These are phyloP conservation scores for Eleginops maclovinus DNA, from an alignment of 2,113 vertebrate genomes.

Conservation along the genomic window DNA sequence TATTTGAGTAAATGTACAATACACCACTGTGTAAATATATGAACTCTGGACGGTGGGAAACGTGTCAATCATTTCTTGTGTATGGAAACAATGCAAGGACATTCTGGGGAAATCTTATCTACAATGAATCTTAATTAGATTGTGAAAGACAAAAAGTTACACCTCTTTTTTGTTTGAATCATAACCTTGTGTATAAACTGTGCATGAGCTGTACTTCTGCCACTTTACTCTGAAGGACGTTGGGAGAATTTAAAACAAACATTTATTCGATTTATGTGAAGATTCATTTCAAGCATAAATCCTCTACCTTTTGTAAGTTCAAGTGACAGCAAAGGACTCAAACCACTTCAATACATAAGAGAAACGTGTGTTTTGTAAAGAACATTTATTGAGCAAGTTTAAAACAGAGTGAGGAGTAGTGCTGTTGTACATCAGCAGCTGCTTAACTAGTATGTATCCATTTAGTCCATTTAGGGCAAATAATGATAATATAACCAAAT, in stretches of 20 bases:
- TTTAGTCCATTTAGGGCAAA: slow-evolving; percentile 5
- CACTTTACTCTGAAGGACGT: not conserved
- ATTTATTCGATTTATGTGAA: not conserved
- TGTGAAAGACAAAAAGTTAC: not conserved
- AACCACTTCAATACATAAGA: not conserved
- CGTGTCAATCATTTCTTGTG: too few species aligned
- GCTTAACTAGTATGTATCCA: not conserved
- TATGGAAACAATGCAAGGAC: not conserved
- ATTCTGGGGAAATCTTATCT: not conserved
- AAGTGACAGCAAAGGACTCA: not conserved
- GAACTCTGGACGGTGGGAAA: too few species aligned
- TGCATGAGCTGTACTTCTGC: not conserved
- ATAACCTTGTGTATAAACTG: not conserved
- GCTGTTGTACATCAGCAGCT: not conserved
- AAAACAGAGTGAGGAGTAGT: not conserved
- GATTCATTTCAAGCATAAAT: not conserved
- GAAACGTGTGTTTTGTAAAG: not conserved
- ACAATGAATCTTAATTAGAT: not conserved
- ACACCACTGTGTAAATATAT: too few species aligned
- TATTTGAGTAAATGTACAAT: too few species aligned
- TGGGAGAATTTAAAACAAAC: not conserved
- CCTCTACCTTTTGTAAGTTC: not conserved
- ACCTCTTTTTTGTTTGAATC: not conserved
- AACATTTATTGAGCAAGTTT: not conserved
- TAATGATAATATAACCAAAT: slow-evolving; percentile 1